phyloP scores from a whole-genome alignment of 2,797 vertebrate species.

The Halcyon smyrnensis region DNA sequence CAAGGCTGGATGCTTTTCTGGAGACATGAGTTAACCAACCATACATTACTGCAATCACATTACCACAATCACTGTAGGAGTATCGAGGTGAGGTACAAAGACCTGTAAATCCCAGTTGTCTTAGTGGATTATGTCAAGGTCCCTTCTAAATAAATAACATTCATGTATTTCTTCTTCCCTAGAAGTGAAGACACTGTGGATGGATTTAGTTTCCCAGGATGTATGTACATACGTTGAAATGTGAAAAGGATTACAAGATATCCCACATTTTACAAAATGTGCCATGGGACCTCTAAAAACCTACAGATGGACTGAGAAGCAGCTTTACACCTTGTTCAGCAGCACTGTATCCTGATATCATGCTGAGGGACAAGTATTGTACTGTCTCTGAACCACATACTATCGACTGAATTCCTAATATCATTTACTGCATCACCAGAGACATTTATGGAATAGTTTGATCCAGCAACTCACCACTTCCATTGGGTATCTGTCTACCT shows the following conservation, averaged over 20 bases:
- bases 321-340: background rate
- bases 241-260: background rate
- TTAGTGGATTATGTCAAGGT: background rate
- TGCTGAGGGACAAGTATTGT: background rate
- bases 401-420: background rate
- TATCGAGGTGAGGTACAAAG: background rate
- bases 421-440: background rate
- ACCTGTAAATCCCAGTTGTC: rapidly evolving
- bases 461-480: background rate
- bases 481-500: background rate
- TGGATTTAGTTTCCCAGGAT: background rate
- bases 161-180: background rate
- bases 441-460: background rate
- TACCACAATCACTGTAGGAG: background rate
- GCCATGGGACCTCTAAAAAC: background rate
- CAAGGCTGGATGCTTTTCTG: background rate
- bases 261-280: background rate
- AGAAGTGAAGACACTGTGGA: background rate
- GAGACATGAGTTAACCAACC: background rate
- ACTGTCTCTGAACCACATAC: background rate
- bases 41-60: background rate
- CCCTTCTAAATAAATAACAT: background rate
- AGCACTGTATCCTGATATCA: background rate
- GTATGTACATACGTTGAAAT: rapidly evolving
- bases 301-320: background rate